A percentile compares a stretch with the other conserved stretches of the same genome.
Conservation (phyloP, 2,888 invertebrate genomes). For the Exephanes ischioxanthus region DNA sequence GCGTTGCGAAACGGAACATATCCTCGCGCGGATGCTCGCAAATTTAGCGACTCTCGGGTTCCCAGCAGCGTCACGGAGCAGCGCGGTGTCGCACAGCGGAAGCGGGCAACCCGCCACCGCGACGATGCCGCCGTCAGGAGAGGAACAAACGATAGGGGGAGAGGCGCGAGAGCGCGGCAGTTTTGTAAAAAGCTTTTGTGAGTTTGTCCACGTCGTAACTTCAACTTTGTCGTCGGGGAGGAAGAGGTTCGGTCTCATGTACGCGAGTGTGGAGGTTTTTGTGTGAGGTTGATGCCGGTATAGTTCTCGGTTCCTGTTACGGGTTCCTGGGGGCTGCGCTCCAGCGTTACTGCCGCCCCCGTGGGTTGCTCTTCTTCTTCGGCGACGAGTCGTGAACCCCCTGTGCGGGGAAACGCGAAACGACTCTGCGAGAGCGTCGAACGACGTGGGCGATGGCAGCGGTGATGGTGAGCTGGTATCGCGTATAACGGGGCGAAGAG, state of each 20-base stretch:
- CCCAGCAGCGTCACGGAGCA: conserved; percentile 15
- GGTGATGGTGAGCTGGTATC: conserved; percentile 28
- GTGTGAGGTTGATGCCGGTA: conserved; percentile 38
- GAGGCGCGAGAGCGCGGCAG: conserved; percentile 62
- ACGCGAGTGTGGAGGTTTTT: conserved; percentile 20
- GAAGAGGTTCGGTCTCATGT: conserved; percentile 55
- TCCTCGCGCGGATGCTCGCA: conserved; percentile 38
- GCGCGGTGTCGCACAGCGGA: background rate
- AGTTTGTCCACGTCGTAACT: conserved; percentile 81
- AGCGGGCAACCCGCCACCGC: conserved; percentile 7
- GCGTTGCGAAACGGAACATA: conserved; percentile 22
- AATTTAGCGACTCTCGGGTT: conserved; percentile 51
- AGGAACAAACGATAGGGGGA: conserved; percentile 17
- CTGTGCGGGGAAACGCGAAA: conserved; percentile 28
- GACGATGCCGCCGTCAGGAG: conserved; percentile 9
- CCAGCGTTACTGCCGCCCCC: conserved; percentile 51
- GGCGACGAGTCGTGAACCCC: conserved; percentile 2
- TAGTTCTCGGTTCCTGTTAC: conserved; percentile 41
- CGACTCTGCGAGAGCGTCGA: conserved; percentile 37
- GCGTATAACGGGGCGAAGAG: conserved; percentile 20
- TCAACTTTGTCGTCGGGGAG: conserved; percentile 77
- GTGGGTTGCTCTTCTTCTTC: conserved; percentile 21
- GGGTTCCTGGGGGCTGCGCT: conserved; percentile 42
- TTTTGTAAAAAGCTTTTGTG: conserved; percentile 84
- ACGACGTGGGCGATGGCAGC: conserved; percentile 20